phyloP scores from a whole-genome alignment of 2,888 invertebrate genomes.

The Carpatolechia fugitivella region DNA sequence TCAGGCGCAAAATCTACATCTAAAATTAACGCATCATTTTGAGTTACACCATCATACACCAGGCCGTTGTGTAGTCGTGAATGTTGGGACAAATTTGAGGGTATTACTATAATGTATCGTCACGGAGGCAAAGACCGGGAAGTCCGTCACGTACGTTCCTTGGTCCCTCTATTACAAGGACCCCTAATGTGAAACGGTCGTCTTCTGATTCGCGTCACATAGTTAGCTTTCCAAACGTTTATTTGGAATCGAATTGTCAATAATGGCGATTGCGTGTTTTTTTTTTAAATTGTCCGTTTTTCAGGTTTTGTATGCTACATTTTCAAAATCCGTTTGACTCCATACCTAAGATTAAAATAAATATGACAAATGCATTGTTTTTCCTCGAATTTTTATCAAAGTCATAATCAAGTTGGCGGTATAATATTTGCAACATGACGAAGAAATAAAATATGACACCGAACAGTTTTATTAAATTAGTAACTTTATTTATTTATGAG shows the following conservation, averaged over 20 bases:
- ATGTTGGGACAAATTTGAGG: conserved; percentile 53
- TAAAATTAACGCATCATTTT: neutral
- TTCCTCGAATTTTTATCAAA: neutral
- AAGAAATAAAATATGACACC: no score
- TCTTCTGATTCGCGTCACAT: neutral
- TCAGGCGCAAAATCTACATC: no score
- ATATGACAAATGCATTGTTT: no score
- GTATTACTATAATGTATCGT: conserved; percentile 51
- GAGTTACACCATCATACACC: conserved; percentile 1
- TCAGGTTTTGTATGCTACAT: no score
- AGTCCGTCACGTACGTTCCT: conserved; percentile 20
- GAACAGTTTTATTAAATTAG: no score
- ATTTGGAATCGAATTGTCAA: neutral
- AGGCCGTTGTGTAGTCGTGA: conserved; percentile 33
- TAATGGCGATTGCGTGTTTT: no score
- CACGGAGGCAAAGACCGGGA: conserved; percentile 18
- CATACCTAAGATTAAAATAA: no score
- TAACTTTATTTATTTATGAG: no score
- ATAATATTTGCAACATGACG: neutral
- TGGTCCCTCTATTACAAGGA: conserved; percentile 12
- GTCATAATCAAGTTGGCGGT: neutral
- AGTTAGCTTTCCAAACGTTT: neutral
- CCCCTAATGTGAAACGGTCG: conserved; percentile 1
- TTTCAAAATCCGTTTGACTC: no score
- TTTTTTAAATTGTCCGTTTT: no score